phyloP scores from a whole-genome alignment of 1,140 invertebrate genomes.

The Diorhabda elongata region DNA sequence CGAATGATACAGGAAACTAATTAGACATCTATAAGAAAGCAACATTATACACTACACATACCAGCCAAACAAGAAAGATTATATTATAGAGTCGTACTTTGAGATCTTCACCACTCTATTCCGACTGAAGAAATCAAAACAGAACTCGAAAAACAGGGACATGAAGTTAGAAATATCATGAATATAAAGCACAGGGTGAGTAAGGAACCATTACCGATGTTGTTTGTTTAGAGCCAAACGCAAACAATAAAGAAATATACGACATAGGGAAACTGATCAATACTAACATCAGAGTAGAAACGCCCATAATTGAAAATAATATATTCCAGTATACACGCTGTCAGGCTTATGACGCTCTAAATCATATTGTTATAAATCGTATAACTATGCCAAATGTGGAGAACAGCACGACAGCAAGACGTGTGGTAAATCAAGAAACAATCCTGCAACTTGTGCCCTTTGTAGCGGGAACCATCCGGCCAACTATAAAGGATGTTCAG shows the following conservation, averaged over 20 bases:
- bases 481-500: conserved; percentile 43
- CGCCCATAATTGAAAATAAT: no score
- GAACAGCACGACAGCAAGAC: conserved; percentile 39
- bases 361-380: no score
- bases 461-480: conserved; percentile 44
- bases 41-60: conserved; percentile 19
- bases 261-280: conserved; percentile 37
- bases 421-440: conserved; percentile 41
- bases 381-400: neutral
- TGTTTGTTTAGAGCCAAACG: conserved; percentile 40
- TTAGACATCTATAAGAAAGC: conserved; percentile 9
- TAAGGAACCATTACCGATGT: conserved; percentile 40
- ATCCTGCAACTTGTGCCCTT: conserved; percentile 39
- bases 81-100: conserved; percentile 19
- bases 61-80: conserved; percentile 14
- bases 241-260: conserved; percentile 45
- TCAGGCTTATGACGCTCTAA: no score
- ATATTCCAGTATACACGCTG: no score
- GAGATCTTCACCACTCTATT: conserved; percentile 12
- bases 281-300: conserved; percentile 37
- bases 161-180: conserved; percentile 30
- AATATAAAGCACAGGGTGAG: conserved; percentile 31
- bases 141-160: conserved; percentile 13
- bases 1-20: conserved; percentile 14
- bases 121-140: conserved; percentile 8